Percentiles rank a stretch among this genome's conserved stretches.
These are phyloP conservation scores for Agonopterix alstromeriana DNA, from an alignment of 2,888 invertebrate species.

Conservation along the genomic window DNA sequence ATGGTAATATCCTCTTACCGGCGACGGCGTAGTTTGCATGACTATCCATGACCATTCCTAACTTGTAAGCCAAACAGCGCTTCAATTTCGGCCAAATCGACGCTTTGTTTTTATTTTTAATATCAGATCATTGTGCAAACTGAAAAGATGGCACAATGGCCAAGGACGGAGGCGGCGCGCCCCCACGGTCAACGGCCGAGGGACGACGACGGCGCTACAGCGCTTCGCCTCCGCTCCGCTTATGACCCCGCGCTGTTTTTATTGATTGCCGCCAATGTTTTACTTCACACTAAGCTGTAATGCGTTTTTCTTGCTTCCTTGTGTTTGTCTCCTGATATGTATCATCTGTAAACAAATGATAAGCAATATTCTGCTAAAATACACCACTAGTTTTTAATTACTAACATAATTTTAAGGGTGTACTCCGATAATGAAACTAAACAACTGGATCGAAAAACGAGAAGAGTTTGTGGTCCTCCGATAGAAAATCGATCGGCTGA, in stretches of 20 bases:
- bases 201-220: constrained; percentile 42
- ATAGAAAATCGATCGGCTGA: too few relatives aligned
- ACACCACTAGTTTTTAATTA: too few relatives aligned
- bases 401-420: too few relatives aligned
- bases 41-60: constrained; percentile 10
- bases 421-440: too few relatives aligned
- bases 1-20: constrained; percentile 8
- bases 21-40: constrained; percentile 21
- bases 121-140: neutral
- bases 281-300: constrained; percentile 33
- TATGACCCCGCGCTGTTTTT: constrained; percentile 42
- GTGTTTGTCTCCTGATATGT: too few relatives aligned
- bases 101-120: neutral
- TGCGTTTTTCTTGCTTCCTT: neutral
- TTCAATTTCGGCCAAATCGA: neutral
- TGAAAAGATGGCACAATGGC: constrained; percentile 26
- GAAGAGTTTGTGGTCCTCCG: too few relatives aligned
- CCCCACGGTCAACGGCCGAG: constrained; percentile 51
- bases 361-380: too few relatives aligned
- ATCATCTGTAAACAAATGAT: too few relatives aligned
- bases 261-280: constrained; percentile 62
- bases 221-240: constrained; percentile 24
- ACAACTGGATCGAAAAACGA: too few relatives aligned
- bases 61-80: neutral
- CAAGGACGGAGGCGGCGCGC: constrained; percentile 59